Conservation (phyloP, 2,888 invertebrate species). For the Pseudococcus viburni region DNA sequence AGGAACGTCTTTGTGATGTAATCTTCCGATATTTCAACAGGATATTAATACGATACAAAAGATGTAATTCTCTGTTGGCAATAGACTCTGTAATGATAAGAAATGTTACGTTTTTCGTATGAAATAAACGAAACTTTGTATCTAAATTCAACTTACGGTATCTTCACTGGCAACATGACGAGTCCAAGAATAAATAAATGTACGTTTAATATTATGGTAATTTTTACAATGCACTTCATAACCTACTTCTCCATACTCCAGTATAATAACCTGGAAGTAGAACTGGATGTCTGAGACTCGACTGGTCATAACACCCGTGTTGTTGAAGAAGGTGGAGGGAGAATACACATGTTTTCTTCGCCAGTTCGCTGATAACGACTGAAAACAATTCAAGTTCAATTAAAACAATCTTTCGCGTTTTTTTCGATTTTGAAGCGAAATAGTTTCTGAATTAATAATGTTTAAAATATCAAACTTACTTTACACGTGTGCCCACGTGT, state of each 20-base stretch:
- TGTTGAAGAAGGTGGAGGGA: neutral
- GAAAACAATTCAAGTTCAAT: neutral
- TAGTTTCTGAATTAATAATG: neutral
- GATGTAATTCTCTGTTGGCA: neutral
- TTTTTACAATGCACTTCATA: slow-evolving; percentile 28
- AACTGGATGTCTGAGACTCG: neutral
- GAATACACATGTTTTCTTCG: neutral
- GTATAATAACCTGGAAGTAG: slow-evolving; percentile 34
- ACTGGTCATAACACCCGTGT: neutral
- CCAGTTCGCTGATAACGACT: neutral
- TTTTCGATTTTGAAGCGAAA: neutral
- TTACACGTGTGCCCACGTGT: neutral
- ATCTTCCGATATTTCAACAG: neutral
- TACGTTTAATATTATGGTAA: neutral
- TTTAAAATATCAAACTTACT: neutral
- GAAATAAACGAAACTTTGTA: neutral
- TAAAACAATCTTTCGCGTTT: neutral
- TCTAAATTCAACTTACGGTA: neutral
- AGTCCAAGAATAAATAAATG: neutral
- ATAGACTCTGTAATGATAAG: neutral
- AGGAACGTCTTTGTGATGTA: neutral
- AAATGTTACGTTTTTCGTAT: slow-evolving; percentile 14
- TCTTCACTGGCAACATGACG: neutral
- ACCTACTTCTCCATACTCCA: slow-evolving; percentile 27
- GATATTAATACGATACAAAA: neutral